These are phyloP conservation scores for Copidosoma aretas DNA, from an alignment of 2,888 invertebrate species.

Conservation along the genomic window DNA sequence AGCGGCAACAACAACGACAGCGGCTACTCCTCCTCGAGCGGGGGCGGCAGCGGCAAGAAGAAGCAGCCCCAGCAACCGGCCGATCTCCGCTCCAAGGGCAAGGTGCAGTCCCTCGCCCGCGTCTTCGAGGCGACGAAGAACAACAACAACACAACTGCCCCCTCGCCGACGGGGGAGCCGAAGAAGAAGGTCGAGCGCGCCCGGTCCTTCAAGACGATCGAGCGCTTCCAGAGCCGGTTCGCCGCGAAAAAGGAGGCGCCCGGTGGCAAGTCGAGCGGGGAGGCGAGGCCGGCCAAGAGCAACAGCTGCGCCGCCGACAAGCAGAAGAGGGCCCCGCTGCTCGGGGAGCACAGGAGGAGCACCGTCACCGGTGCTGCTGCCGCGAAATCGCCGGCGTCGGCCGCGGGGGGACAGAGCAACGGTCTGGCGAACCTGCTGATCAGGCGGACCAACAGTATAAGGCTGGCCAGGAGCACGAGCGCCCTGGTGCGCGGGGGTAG, in stretches of 20 bases:
- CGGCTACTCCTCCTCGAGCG: slow-evolving; percentile 22
- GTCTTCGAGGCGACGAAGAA: slow-evolving; percentile 56
- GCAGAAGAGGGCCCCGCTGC: neutral
- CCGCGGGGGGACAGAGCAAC: slow-evolving; percentile 45
- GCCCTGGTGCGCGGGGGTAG: slow-evolving; percentile 52
- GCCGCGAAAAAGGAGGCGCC: slow-evolving; percentile 54
- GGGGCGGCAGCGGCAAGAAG: slow-evolving; percentile 3
- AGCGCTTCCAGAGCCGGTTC: slow-evolving; percentile 58
- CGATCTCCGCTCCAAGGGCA: slow-evolving; percentile 47
- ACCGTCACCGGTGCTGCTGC: neutral
- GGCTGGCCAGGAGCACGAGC: slow-evolving; percentile 71
- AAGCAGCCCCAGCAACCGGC: slow-evolving; percentile 21
- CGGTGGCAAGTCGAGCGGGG: slow-evolving; percentile 49
- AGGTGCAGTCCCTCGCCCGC: slow-evolving; percentile 59
- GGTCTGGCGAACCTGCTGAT: slow-evolving; percentile 64
- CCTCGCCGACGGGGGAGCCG: slow-evolving; percentile 41
- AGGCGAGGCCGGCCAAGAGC: slow-evolving; percentile 36
- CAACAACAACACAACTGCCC: slow-evolving; percentile 16
- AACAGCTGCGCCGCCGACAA: neutral
- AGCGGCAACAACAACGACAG: too few relatives aligned
- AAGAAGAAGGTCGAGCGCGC: slow-evolving; percentile 59
- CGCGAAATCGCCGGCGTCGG: slow-evolving; percentile 44
- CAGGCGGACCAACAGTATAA: slow-evolving; percentile 76
- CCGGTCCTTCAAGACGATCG: slow-evolving; percentile 60
- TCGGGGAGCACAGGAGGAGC: neutral